Base-by-base conservation (phyloP, 2,888 invertebrate genomes). In the Leptopilina syphax region DNA sequence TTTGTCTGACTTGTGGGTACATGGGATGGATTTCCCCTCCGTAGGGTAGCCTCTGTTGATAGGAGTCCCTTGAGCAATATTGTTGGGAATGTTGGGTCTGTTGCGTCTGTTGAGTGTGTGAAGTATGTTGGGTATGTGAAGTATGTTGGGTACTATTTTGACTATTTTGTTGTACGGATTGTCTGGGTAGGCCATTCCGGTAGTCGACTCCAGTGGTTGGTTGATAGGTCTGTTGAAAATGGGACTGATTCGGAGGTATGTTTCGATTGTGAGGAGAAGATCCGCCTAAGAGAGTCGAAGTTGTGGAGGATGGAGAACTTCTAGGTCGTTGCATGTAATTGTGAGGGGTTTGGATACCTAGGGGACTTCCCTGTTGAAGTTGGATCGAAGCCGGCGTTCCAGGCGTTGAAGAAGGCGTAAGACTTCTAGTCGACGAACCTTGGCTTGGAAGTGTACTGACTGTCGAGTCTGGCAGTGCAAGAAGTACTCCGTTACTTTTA, bases 261-360 rank as follows among this genome's bases (percentile, higher is more conserved):
- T 81, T 88, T n/a, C 89, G 86, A 3, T 79, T 85, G 76, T 92
- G 91, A 3, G 90, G 87, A 1, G 90, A 85, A 83, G 89, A 87
- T 2, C 86, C 87, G 2, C 89, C 84, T 92, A 89, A 92, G 89
- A 83, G 76, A 76, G 24, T 93, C 94, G 83, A 85, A 50, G 84
- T 94, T 6, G 94, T 95, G 57, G 95, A 95, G 0, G 95, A 95
- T 0, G 96, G 96, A 2, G 96, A 96, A 10, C 95, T 95, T 82
- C 95, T 93, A 12, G 93, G 93, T 85, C 93, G 86, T 79, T 93
- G 93, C 83, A 95, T 94, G 89, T 95, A 95, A 83, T 89, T 89
- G 65, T 89, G 89, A 18, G 88, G 87, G 9, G 88, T 83, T 63
- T 88, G 86, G 68, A 92, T 90, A 50, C 94, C 94, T 9, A 95